Conservation (phyloP, 2,797 vertebrate species). For the Pangasius djambal region DNA sequence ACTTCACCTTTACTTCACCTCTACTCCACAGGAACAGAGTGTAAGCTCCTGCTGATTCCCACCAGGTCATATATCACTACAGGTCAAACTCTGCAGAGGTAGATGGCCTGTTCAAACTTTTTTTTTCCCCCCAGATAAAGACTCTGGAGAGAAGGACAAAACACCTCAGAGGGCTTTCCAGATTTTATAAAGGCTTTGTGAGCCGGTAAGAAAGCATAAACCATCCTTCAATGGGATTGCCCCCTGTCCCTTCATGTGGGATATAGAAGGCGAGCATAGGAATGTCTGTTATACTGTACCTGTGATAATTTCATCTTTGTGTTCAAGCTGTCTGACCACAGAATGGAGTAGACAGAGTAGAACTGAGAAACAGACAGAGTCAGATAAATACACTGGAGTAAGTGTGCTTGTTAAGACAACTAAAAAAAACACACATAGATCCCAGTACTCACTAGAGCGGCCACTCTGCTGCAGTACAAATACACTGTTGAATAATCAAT, state of each 20-base stretch:
- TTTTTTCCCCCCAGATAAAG: neutral
- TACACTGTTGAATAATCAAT: conserved; percentile 34
- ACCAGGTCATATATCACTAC: neutral
- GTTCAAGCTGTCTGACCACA: conserved; percentile 12
- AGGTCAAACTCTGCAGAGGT: neutral
- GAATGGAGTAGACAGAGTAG: neutral
- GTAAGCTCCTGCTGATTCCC: neutral
- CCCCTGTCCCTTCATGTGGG: neutral
- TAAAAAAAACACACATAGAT: neutral
- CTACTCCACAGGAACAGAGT: neutral
- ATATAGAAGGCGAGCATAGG: neutral
- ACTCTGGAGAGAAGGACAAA: neutral
- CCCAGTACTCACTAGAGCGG: neutral
- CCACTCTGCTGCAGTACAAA: neutral
- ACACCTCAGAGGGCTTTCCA: neutral
- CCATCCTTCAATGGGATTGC: neutral
- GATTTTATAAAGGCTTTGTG: neutral
- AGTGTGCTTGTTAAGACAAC: neutral
- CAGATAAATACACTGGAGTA: neutral
- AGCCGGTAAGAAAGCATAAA: neutral
- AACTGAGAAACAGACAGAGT: neutral
- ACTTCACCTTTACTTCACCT: neutral
- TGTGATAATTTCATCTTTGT: conserved; percentile 21
- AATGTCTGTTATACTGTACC: conserved; percentile 24
- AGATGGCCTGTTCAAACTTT: neutral